These are phyloP conservation scores for Omphaloscelis lunosa DNA, from an alignment of 2,888 invertebrate genomes.

Conservation along the genomic window DNA sequence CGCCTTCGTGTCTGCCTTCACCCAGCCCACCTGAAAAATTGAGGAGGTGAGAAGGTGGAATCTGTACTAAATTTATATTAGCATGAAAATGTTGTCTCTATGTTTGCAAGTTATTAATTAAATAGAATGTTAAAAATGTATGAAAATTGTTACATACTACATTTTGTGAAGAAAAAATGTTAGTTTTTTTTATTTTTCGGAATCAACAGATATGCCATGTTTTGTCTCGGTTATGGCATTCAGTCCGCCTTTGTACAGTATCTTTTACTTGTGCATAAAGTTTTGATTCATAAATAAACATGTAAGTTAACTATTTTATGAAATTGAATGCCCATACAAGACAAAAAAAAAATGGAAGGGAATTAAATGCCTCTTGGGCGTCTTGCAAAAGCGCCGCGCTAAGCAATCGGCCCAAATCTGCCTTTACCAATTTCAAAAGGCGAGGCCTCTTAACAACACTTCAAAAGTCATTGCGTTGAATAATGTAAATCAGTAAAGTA, in stretches of 20 bases:
- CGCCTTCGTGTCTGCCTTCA: constrained; percentile 95
- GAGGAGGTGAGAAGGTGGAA: constrained; percentile 14
- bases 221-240: too few species aligned
- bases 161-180: too few species aligned
- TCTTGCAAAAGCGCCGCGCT: not conserved
- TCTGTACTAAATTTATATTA: not conserved
- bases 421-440: constrained; percentile 11
- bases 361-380: not conserved
- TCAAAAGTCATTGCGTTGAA: constrained; percentile 43
- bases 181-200: too few species aligned
- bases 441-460: constrained; percentile 32
- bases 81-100: too few species aligned
- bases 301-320: not conserved
- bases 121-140: too few species aligned
- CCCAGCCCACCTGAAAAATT: constrained; percentile 94
- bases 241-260: too few species aligned
- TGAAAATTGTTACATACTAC: too few species aligned
- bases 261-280: not conserved
- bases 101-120: too few species aligned
- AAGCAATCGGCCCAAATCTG: not conserved
- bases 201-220: too few species aligned
- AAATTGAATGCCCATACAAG: too few species aligned
- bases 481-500: constrained; percentile 55
- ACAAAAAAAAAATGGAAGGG: not conserved
- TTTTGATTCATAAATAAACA: not conserved